These are phyloP conservation scores for Cerastis rubricosa DNA, from an alignment of 2,888 invertebrate genomes.

Conservation along the genomic window DNA sequence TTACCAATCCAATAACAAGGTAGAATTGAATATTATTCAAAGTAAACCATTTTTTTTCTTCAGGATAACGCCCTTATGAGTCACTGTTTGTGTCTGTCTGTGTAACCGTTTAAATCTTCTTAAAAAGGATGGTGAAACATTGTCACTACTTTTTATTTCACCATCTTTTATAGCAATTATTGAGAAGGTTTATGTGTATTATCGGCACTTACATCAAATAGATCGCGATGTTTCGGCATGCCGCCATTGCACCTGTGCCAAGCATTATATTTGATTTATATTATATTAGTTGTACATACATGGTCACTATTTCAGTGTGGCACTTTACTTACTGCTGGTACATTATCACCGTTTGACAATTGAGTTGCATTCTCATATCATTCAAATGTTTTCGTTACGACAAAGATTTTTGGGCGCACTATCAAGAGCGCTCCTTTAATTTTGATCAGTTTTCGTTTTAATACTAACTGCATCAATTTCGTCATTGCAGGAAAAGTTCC, in stretches of 20 bases:
- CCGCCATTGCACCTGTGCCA: not conserved
- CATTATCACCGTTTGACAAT: not conserved
- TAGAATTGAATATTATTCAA: not conserved
- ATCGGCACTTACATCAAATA: not conserved
- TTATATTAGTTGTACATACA: not conserved
- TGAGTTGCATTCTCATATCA: not conserved
- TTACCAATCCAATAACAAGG: not conserved
- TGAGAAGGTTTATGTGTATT: not conserved
- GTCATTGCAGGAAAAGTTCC: constrained; percentile 82
- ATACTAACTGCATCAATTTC: not conserved
- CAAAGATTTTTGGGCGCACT: not conserved
- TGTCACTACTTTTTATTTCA: not conserved
- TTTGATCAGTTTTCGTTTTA: not conserved
- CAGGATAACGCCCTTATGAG: not conserved
- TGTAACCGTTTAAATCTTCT: not conserved
- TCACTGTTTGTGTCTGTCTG: not conserved
- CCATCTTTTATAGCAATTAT: not conserved
- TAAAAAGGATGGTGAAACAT: too few species aligned
- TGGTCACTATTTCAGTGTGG: not conserved
- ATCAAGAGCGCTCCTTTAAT: too few species aligned
- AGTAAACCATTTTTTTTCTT: constrained; percentile 25
- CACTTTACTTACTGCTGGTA: not conserved
- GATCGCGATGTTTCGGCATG: not conserved
- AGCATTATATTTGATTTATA: not conserved
- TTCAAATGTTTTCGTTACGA: not conserved